Evolutionary conservation across 2,797 vertebrate genomes (phyloP), one percentile per base, ranked within the genome.

Genomic region (Chromis chromis): DNA sequence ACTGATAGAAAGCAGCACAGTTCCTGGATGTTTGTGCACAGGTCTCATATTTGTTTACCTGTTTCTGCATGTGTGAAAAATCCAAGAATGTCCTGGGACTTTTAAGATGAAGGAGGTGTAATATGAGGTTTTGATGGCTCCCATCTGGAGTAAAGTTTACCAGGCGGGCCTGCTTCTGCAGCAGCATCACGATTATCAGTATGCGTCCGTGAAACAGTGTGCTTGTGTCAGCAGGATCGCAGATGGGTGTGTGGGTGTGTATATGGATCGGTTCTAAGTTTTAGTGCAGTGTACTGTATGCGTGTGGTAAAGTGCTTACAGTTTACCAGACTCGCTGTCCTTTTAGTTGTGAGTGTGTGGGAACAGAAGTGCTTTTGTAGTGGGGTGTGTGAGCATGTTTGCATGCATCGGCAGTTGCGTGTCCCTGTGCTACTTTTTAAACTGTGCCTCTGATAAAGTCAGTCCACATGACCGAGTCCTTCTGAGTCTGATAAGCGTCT

Each of bases 171-270:
- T 65, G 40, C 21, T 74, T 54, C 42, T 58, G 50, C 59, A 33
- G 55, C 44, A 61, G 19, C 69, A 36, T 63, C 36, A 16, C 44
- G 25, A 49, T 73, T 22, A 55, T 59, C 31, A 12, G 53, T 60
- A 55, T 28, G 33, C 55, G 70, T 73, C 27, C 69, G 50, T 62
- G 50, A 44, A 71, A 61, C 52, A 46, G 74, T 60, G 64, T 71
- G 71, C 71, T 78, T 57, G 59, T 74, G 80, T 85, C 67, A 84
- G 78, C 74, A 83, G 48, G 52, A 72, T 44, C 76, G 61, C 83
- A 86, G 74, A 80, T 83, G 68, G 68, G 24, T 79, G 69, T 87
- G 78, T 82, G 74, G 80, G 84, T 58, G 75, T 81, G 65, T 36
- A 31, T 46, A 64, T n/a, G 1, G n/a, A 78, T 69, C 44, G 19